These are phyloP conservation scores for Larimichthys polyactis DNA, from an alignment of 2,113 vertebrate genomes.

Conservation along the genomic window DNA sequence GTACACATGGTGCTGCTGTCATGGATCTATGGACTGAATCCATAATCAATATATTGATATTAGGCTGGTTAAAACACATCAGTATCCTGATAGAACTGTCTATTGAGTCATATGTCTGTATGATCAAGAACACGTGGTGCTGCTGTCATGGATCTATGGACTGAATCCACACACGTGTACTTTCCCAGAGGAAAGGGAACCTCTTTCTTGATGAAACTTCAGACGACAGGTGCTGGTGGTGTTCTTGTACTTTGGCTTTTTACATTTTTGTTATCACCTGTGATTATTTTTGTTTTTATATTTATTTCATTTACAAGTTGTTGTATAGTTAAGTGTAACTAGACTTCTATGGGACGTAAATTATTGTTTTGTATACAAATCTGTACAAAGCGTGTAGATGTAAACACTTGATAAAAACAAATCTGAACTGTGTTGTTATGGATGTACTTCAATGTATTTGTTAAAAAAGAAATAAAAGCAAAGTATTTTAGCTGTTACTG, in stretches of 20 bases:
- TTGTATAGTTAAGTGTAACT: conserved; percentile 94
- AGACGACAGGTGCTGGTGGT: conserved; percentile 71
- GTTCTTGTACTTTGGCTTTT: conserved; percentile 73
- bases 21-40: conserved; percentile 42
- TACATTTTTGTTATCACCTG: conserved; percentile 67
- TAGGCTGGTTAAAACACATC: conserved; percentile 34
- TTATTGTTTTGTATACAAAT: conserved; percentile 99
- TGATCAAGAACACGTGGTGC: conserved; percentile 47
- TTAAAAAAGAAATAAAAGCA: conserved; percentile 90
- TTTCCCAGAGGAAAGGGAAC: conserved; percentile 66
- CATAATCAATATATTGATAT: conserved; percentile 4
- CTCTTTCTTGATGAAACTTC: conserved; percentile 65
- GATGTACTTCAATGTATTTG: conserved; percentile 95
- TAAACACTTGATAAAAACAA: conserved; percentile 92
- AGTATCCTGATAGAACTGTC: conserved; percentile 34
- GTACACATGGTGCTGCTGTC: conserved; percentile 58
- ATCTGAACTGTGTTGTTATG: conserved; percentile 96
- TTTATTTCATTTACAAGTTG: conserved; percentile 86
- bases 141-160: conserved; percentile 50
- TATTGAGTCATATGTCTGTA: conserved; percentile 10
- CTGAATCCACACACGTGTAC: conserved; percentile 50
- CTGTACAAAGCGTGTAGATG: conserved; percentile 95
- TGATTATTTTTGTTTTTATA: conserved; percentile 82
- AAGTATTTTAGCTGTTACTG: conserved; percentile 91
- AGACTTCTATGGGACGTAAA: conserved; percentile 94